phyloP scores from a whole-genome alignment of 1,140 invertebrate genomes.

The Carcinoscorpius rotundicauda region DNA sequence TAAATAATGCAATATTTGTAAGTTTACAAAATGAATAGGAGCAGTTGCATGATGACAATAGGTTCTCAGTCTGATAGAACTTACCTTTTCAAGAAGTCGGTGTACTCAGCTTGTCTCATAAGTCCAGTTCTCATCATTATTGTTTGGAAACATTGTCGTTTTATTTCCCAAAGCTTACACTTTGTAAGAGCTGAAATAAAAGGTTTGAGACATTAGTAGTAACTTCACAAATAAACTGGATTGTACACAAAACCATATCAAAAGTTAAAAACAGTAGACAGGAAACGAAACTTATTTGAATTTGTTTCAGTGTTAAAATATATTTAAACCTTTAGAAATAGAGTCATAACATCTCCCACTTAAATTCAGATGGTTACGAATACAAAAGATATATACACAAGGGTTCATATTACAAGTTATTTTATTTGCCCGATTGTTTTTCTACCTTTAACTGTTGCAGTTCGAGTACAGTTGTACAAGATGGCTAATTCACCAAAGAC shows the following conservation, averaged over 20 bases:
- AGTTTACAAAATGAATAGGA: too few relatives aligned
- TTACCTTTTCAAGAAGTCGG: constrained; percentile 81
- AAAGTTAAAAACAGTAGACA: constrained; percentile 9
- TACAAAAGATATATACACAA: too few relatives aligned
- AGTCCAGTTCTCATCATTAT: constrained; percentile 94
- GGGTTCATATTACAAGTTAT: too few relatives aligned
- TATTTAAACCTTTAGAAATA: too few relatives aligned
- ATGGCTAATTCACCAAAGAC: constrained; percentile 97
- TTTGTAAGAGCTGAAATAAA: constrained; percentile 60
- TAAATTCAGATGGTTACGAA: too few relatives aligned
- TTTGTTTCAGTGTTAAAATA: not conserved
- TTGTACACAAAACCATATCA: constrained; percentile 21
- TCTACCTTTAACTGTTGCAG: constrained; percentile 87
- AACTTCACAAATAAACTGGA: constrained; percentile 11
- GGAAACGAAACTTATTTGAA: constrained; percentile 6
- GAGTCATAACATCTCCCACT: too few relatives aligned
- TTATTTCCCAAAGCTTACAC: constrained; percentile 95
- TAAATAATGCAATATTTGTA: too few relatives aligned
- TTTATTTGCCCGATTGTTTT: not conserved
- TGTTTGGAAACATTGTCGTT: constrained; percentile 48
- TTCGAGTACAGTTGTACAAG: constrained; percentile 96
- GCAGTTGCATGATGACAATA: too few relatives aligned
- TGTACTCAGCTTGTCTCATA: constrained; percentile 89
- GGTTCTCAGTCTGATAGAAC: too few relatives aligned
- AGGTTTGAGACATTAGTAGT: too few relatives aligned